Base-by-base conservation (phyloP, 2,888 invertebrate species). In the Pristionchus exspectatus region DNA sequence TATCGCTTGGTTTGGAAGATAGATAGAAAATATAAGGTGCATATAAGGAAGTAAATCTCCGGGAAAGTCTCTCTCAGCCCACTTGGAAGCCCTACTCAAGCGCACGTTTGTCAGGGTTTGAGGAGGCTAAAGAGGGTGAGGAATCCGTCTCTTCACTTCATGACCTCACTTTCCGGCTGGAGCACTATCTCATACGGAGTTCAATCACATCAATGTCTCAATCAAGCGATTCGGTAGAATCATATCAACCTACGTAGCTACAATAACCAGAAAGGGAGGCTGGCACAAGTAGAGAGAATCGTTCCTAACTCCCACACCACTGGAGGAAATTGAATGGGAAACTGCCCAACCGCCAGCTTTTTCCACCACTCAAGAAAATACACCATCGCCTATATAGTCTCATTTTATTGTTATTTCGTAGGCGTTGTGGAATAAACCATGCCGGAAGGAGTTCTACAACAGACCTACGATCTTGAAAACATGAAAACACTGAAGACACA, bases 301-400 rank as follows among this genome's bases (percentile, higher is more conserved):
- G 27, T n/a, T 9, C 18, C 18, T 38, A 44, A 44, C 74, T 74
- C 74, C 74, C 74, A 74, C 33, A 33, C 30, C 56, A 21, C 12
- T 21, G 18, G 16, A 33, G 74, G 74, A 74, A 74, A 74, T 74
- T 74, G 74, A 74, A 38, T 33, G 74, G 74, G 74, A 74, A 74
- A 74, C 74, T 4, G 38, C 38, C 38, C 44, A 50, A 50, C 44
- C 44, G 44, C 44, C 44, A 21, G 18, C 21, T 38, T 74, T 74
- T 74, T 38, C 10, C 18, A 74, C 38, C 74, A 74, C 30, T 33
- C 24, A 3, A 9, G 74, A 24, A 30, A 72, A 30, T 74, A 38
- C 21, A 74, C 21, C 10, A 10, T 66, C 10, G 66, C n/a, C 24
- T 2, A 27, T 21, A 10, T 69, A 24, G 69, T 69, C 44, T 50